Evolutionary conservation across 2,888 invertebrate species (phyloP), one percentile per base, ranked within the genome.

Genomic region (Rhimphoctona megacephalus): DNA sequence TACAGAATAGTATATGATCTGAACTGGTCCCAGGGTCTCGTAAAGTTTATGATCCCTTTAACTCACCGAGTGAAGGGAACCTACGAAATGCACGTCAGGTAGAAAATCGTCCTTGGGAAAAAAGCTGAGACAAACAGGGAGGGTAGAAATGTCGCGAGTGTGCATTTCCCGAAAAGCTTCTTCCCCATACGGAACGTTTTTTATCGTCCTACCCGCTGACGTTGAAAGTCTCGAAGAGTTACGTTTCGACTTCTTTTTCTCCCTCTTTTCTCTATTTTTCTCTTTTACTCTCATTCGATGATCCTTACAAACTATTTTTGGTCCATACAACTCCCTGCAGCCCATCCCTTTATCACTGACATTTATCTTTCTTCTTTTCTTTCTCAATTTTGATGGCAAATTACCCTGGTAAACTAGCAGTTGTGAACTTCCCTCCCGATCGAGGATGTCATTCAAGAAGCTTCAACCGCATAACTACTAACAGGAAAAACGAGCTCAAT

Each of bases 41-140:
- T 93, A 91, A 93, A 92, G 86, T 91, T 93, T 92, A 92, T 91
- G 89, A 88, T 89, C 90, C 86, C 83, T 89, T 79, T 83, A 74
- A 81, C 66, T 69, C 73, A 64, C 73, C 17, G 85, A 33, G 25
- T 66, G 70, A 52, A 39, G 43, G 11, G 57, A 25, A 69, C 77
- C 43, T 33, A 33, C 14, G 69, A 76, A 69, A 85, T 78, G 61
- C 57, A 78, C n/a, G 69, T 25, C 19, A 69, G 25, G 52, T 66
- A 73, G 77, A 73, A 67, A 52, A 69, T 9, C 30, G 64, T 74
- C 69, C 17, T 19, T 52, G 49, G 22, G 43, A 54, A 69, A 70
- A 73, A 39, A 25, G 57, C 77, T 49, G 77, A 67, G 78, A 82
- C 67, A 83, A 67, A 22, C 49, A 43, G 69, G 61, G 66, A 64